Evolutionary conservation across 1,140 invertebrate genomes (phyloP).

Genomic region (Pogonomyrmex barbatus): DNA sequence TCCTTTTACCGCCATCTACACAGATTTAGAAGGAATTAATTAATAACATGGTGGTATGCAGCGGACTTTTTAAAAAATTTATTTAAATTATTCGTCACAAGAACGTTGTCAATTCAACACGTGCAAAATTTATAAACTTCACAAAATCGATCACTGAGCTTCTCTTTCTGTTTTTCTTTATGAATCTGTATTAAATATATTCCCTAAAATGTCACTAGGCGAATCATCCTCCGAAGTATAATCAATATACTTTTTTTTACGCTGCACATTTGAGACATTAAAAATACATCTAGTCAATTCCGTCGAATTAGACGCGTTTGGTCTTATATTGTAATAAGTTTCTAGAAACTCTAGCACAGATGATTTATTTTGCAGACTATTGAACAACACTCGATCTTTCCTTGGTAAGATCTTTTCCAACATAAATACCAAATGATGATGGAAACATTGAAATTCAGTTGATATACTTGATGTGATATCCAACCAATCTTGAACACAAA

Average conservation of each 20-base stretch:
- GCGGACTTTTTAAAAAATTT: constrained; percentile 3
- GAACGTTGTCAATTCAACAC: background rate
- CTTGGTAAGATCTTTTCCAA: constrained; percentile 92
- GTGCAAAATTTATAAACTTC: constrained; percentile 9
- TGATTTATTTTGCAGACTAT: constrained; percentile 90
- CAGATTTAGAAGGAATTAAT: background rate
- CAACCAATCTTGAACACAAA: constrained; percentile 95
- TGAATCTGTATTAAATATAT: constrained; percentile 51
- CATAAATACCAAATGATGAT: constrained; percentile 98
- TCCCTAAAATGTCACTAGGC: constrained; percentile 29
- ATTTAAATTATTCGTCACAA: background rate
- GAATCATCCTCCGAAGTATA: constrained; percentile 46
- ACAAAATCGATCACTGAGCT: background rate
- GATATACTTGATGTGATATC: constrained; percentile 87
- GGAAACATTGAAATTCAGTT: constrained; percentile 92
- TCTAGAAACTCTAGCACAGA: constrained; percentile 91
- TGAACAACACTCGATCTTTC: constrained; percentile 91
- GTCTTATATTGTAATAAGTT: constrained; percentile 85
- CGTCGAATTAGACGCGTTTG: constrained; percentile 68
- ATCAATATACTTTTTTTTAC: constrained; percentile 42
- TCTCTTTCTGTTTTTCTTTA: constrained; percentile 18
- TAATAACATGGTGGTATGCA: background rate
- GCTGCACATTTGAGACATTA: background rate
- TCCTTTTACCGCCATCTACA: background rate
- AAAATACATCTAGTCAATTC: constrained; percentile 80